Base-by-base conservation (phyloP, 2,113 vertebrate genomes). In the Struthidea cinerea region DNA sequence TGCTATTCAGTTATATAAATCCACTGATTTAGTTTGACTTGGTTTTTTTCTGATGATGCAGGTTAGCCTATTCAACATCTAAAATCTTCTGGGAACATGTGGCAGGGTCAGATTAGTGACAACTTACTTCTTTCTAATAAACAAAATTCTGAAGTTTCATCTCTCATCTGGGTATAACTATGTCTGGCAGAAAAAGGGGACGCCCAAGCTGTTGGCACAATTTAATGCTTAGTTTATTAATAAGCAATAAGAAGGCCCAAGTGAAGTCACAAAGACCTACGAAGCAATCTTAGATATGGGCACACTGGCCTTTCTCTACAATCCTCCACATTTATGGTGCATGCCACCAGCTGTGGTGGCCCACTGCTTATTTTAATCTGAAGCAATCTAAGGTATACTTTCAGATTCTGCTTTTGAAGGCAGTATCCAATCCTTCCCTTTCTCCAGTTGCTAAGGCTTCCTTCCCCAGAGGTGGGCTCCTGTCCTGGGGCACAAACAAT, bases 251-350 rank as follows among this genome's bases (percentile, higher is more conserved):
- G 84, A 84, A 89, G 9, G 3, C 6, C 35, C 9, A 68, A 68
- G 30, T 35, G 8, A 78, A 35, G 39, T 71, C 33, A 35, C 30
- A 42, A 84, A 61, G 22, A 26, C 8, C 22, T 52, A 49, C 11
- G 2, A 4, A 71, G 7, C 1, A 2, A 26, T 59, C 14, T 28
- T 22, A 37, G 20, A 53, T 35, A 46, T 12, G 28, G 23, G 5
- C 24, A 63, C 4, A 5, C 7, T 42, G 55, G 13, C 17, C 15
- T 59, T 81, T 74, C 55, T 67, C 4, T 57, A 7, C 30, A 44
- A 9, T 52, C 35, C 8, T 70, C 15, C 19, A 35, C 2, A 4
- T 33, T 44, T 19, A 10, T 1, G 0, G 4, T 30, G 13, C 9
- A 22, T 74, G 30, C 14, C 16, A 52, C 27, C 19, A 53, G 11